Evolutionary conservation across 2,888 invertebrate genomes (phyloP).

Genomic region (Aricia artaxerxes): DNA sequence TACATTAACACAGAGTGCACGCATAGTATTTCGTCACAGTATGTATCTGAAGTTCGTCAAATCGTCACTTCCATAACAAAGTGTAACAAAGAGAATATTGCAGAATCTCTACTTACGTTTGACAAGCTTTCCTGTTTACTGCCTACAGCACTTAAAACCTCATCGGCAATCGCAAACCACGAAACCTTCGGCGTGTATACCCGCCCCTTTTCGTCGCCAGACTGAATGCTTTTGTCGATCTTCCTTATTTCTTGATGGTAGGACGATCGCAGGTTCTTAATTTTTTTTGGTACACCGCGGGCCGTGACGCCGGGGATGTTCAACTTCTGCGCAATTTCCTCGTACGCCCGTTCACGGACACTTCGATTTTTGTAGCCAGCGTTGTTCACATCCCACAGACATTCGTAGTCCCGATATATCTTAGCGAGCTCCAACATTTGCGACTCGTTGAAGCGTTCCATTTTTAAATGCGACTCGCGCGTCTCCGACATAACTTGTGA

Average conservation of each 20-base stretch:
- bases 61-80: not conserved
- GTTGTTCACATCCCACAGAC: conserved; percentile 41
- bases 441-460: conserved; percentile 40
- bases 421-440: conserved; percentile 42
- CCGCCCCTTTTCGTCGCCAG: not conserved
- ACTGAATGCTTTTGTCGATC: not conserved
- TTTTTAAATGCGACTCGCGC: conserved; percentile 34
- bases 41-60: too few species aligned
- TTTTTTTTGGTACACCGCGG: conserved; percentile 44
- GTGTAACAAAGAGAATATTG: not conserved
- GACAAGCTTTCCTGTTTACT: not conserved
- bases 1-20: not conserved
- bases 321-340: conserved; percentile 40
- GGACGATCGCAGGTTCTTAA: conserved; percentile 44
- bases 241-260: conserved; percentile 45
- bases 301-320: conserved; percentile 40
- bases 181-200: conserved; percentile 29
- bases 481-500: not conserved
- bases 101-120: not conserved
- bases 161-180: conserved; percentile 26
- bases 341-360: conserved; percentile 37
- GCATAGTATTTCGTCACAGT: not conserved
- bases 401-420: conserved; percentile 41
- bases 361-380: conserved; percentile 35
- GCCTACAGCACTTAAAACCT: not conserved